Evolutionary conservation across 2,888 invertebrate genomes (phyloP), one percentile per base, ranked within the genome.

Genomic region (Melinaea marsaeus): DNA sequence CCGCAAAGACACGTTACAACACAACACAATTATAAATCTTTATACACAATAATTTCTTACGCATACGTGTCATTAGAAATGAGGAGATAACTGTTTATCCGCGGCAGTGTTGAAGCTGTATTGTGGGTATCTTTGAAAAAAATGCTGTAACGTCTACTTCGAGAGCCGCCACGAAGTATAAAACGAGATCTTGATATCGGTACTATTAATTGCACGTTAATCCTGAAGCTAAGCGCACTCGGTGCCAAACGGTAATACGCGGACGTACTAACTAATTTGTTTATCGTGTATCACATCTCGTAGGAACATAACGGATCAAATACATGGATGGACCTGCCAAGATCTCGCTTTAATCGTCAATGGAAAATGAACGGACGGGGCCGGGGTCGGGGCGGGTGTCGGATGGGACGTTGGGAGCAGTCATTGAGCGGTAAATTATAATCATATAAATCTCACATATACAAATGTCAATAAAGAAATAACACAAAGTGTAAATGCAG

Each of bases 41-140:
- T 42, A 42, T 42, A 42, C 42, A 42, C 42, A 42, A 42, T 42
- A 42, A 42, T 42, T 42, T 42, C 42, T 42, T 42, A 42, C 42
- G 6, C 55, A 60, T 13, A 55, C n/a, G 47, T 47, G 13, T 42
- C 42, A 9, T 42, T n/a, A 61, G 32, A 59, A 37, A 54, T 59
- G 42, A 51, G 32, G 34, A 46, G 11, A 55, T 45, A 37, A 42
- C 32, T 33, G 32, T 42, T 13, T 56, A 35, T 46, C 55, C 34
- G 62, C 57, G 65, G 65, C 65, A 60, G 65, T 63, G 65, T 51
- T 51, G 9, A 51, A 57, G 65, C 62, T 59, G 32, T 60, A 32
- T 32, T 51, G 32, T 51, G 51, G 32, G 6, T n/a, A 51, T 51
- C 22, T 51, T 51, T 42, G 42, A 42, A 42, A 42, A 51, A 51